These are phyloP conservation scores for Philopotamus ludificatus DNA, from an alignment of 1,140 invertebrate genomes.

Conservation along the genomic window DNA sequence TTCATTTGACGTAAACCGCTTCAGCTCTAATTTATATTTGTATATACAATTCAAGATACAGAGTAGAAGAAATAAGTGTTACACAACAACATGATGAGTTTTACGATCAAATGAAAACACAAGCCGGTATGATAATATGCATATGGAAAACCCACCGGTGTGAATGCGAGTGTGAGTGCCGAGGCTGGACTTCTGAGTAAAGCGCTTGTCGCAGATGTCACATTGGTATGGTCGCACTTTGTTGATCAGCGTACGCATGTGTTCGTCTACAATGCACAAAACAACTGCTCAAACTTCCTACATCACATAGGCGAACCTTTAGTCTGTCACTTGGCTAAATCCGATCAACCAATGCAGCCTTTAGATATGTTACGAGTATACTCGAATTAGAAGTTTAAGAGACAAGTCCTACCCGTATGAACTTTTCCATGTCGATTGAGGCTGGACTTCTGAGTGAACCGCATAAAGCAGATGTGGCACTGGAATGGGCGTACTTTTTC, in stretches of 20 bases:
- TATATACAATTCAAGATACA: slow-evolving; percentile 2
- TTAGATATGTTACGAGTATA: slow-evolving; percentile 11
- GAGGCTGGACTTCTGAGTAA: slow-evolving; percentile 75
- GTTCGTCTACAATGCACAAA: slow-evolving; percentile 54
- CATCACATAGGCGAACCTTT: slow-evolving; percentile 9
- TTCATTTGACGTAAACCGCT: neutral
- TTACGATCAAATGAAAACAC: slow-evolving; percentile 8
- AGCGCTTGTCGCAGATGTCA: slow-evolving; percentile 72
- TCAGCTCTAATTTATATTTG: neutral
- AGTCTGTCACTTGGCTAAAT: neutral
- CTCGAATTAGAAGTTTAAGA: neutral
- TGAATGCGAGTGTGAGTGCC: slow-evolving; percentile 84
- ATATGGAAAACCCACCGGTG: slow-evolving; percentile 61
- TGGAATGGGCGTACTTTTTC: slow-evolving; percentile 65
- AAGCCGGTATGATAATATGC: slow-evolving; percentile 16
- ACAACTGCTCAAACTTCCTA: slow-evolving; percentile 29
- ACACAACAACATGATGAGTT: neutral
- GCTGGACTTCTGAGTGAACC: slow-evolving; percentile 62
- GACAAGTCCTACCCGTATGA: slow-evolving; percentile 56
- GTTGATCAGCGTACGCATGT: slow-evolving; percentile 61
- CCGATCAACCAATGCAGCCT: slow-evolving; percentile 16
- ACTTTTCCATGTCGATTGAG: slow-evolving; percentile 58
- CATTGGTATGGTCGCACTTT: slow-evolving; percentile 74
- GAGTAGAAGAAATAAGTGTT: neutral
- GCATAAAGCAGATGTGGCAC: slow-evolving; percentile 61